Base-by-base conservation (phyloP, 2,797 vertebrate genomes). In the Eulemur mongoz region DNA sequence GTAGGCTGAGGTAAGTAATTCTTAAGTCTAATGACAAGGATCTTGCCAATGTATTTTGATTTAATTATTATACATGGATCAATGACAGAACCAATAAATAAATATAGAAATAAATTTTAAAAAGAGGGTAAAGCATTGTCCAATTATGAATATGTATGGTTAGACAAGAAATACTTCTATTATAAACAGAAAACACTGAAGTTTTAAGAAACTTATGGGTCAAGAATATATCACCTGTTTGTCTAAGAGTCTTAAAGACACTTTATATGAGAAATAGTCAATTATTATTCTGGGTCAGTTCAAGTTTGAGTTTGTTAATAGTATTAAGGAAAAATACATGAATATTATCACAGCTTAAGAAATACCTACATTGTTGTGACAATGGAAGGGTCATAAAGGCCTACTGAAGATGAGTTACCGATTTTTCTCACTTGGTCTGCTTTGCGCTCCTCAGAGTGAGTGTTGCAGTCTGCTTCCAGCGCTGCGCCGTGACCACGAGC, bases 401-500 rank as follows among this genome's bases (percentile, higher is more conserved):
- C 40, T 43, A 17, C 12, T 35, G 13, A 32, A 18, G 9, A 17
- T 2, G 2, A 25, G 11, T 13, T 13, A 35, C 30, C 1, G 4
- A 2, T 43, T 17, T 59, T 52, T 86, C 30, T 40, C 1, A 18
- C 25, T 6, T 38, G 30, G 43, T 63, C 25, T 84, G 25, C 22
- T 61, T 63, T 70, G 6, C 12, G 25, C 52, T 35, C 61, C 25
- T 70, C 20, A 84, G 89, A 38, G 14, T 43, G 63, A 70, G 11
- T 18, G 35, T 5, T 17, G 8, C 30, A 2, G 3, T 20, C n/a
- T 48, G 5, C 14, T 45, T 27, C 9, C 11, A 59, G 7, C 4
- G 1, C 18, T 20, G 59, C 1, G 22, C 8, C 15, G 0, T n/a
- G 30, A 18, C n/a, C 25, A 9, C 1, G 50, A 48, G 38, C 52